Evolutionary conservation across 2,797 vertebrate genomes (phyloP), one percentile per base, ranked within the genome.

Genomic region (Paedocypris micromegethes): DNA sequence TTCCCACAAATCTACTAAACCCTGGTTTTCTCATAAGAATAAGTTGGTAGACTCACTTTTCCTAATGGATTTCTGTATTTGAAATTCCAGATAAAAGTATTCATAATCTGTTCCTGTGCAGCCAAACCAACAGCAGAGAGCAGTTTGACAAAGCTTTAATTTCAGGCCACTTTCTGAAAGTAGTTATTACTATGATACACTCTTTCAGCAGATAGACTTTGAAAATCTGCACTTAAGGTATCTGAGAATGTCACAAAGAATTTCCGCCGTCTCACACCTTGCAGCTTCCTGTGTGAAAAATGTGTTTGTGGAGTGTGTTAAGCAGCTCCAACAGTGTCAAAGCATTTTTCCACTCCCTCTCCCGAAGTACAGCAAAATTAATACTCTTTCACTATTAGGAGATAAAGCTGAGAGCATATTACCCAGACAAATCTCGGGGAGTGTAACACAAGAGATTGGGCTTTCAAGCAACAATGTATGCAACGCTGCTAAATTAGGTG

Each of bases 401-500:
- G 89, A 90, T 91, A 90, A 90, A 90, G 87, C 88, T 88, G 66
- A 83, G 87, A 85, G 88, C 89, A 88, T 88, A 90, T 90, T 91
- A 90, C 88, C 75, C 82, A 55, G 86, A 85, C 87, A 86, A 89
- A 90, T 90, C 88, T 89, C 85, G 87, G 88, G 87, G 88, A 82
- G 85, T 84, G 85, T 89, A 90, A 91, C 90, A 91, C 84, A 77
- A 89, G 87, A 82, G 88, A 90, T 88, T 91, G 89, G 91, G 90
- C 89, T 89, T 90, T 90, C 88, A 90, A 90, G 90, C 88, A 90
- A 90, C 90, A 87, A 90, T 88, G 88, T 91, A 90, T 91, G 89
- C 90, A 90, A 90, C 86, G 89, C 87, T 86, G 86, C 88, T 90
- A 91, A 91, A 91, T 91, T 88, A 90, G 88, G 89, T 87, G 86